Base-by-base conservation (phyloP, 2,797 vertebrate genomes). In the Masticophis lateralis region DNA sequence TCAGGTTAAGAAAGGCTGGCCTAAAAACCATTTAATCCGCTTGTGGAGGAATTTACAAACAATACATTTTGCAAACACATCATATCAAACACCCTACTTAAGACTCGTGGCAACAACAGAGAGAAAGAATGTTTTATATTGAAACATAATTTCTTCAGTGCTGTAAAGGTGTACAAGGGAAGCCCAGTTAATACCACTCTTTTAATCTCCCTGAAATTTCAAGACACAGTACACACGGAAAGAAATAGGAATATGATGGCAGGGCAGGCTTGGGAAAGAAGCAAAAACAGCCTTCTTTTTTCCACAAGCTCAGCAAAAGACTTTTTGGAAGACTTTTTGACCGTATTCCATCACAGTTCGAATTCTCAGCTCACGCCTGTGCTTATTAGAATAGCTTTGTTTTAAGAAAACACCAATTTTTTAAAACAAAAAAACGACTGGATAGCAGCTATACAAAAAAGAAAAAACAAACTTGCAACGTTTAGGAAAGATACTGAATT, bases 261-360 rank as follows among this genome's bases (percentile, higher is more conserved):
- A 13, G 7, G 74, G 4, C 74, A 47, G 53, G 66, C 92, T 6
- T 11, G 53, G 59, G 37, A 18, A 51, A 57, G 69, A 55, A 0
- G 2, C 11, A 91, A 56, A 87, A 92, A 69, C 56, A 90, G 25
- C 69, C 91, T 88, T 57, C 53, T 60, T 92, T 53, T 32, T 89
- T n/a, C n/a, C 12, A 92, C 87, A 66, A 59, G 28, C 86, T 92
- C 86, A 63, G 16, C 22, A 9, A 88, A 13, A 32, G 0, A 22
- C 5, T 93, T 86, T 87, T 93, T 69, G 88, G 93, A 93, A n/a
- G 22, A 25, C 7, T 59, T 63, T 93, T 86, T 93, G 91, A 94
- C 51, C 12, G 51, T 55, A 91, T 32, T 20, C 91, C 91, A 27
- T 32, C 92, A 69, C 53, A 92, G 57, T n/a, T 90, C n/a, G 53